phyloP scores from a whole-genome alignment of 2,888 invertebrate species.

The Campoplex nolae region DNA sequence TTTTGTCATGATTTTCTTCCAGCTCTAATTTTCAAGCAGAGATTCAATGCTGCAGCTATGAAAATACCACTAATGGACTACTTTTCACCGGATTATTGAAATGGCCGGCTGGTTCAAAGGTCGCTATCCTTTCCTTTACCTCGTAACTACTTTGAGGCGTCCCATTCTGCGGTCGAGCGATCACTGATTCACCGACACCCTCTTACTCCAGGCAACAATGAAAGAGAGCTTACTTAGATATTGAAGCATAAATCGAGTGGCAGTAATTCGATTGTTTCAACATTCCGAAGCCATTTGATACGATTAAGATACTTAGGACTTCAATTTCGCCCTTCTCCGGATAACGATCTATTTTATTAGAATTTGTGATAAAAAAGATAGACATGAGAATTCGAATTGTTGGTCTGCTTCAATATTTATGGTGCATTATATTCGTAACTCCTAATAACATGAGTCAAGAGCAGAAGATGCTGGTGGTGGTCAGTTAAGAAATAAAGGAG shows the following conservation, averaged over 20 bases:
- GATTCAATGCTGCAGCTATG: conserved; percentile 18
- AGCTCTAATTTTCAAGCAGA: neutral
- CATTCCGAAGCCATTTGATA: conserved; percentile 20
- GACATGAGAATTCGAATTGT: neutral
- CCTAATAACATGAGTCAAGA: neutral
- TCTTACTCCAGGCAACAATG: conserved; percentile 32
- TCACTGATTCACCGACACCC: conserved; percentile 38
- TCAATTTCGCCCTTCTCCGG: neutral
- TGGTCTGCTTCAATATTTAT: neutral
- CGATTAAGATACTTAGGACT: neutral
- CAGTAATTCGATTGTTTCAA: conserved; percentile 45
- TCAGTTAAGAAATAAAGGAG: conserved; percentile 39
- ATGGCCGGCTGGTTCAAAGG: conserved; percentile 27
- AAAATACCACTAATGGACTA: conserved; percentile 49
- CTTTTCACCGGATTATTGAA: conserved; percentile 58
- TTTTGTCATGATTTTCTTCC: neutral
- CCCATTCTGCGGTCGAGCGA: conserved; percentile 38
- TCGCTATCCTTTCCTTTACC: conserved; percentile 21
- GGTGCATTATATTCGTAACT: neutral
- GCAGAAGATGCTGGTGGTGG: conserved; percentile 13
- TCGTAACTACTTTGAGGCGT: conserved; percentile 8
- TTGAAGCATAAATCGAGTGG: conserved; percentile 28
- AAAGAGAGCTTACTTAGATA: conserved; percentile 23
- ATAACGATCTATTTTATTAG: neutral
- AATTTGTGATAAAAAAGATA: neutral